Conservation (phyloP, 2,888 invertebrate species). For the Ecdyonurus torrentis region DNA sequence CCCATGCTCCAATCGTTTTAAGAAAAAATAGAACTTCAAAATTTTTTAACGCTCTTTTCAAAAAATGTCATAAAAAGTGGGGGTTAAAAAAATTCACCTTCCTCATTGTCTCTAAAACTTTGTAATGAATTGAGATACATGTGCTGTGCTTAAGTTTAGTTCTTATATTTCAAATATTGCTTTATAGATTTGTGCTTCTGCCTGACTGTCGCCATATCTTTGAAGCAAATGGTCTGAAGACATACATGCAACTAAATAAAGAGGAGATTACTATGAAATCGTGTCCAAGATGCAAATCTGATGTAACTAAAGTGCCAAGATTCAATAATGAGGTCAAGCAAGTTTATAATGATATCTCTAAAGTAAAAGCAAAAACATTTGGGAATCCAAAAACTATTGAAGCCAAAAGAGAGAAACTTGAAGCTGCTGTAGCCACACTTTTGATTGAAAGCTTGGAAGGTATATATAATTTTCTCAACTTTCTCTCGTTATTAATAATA, state of each 20-base stretch:
- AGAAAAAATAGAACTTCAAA: too few relatives aligned
- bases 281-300: neutral
- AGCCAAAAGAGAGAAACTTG: neutral
- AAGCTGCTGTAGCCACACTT: neutral
- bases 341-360: neutral
- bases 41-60: too few relatives aligned
- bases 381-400: neutral
- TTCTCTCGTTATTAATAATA: too few relatives aligned
- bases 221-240: conserved; percentile 30
- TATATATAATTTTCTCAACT: neutral
- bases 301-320: neutral
- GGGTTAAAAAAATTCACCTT: too few relatives aligned
- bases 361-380: neutral
- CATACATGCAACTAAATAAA: conserved; percentile 15
- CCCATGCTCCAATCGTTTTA: too few relatives aligned
- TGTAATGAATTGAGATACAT: too few relatives aligned
- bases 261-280: neutral
- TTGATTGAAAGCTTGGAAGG: neutral
- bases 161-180: conserved; percentile 7
- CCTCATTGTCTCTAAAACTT: too few relatives aligned
- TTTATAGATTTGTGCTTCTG: conserved; percentile 31
- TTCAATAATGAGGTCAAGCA: neutral
- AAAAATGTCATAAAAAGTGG: too few relatives aligned
- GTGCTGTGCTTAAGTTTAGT: too few relatives aligned
- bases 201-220: conserved; percentile 34